These are phyloP conservation scores for Microctenopoma steveboyesi DNA, from an alignment of 2,797 vertebrate species.

Conservation along the genomic window DNA sequence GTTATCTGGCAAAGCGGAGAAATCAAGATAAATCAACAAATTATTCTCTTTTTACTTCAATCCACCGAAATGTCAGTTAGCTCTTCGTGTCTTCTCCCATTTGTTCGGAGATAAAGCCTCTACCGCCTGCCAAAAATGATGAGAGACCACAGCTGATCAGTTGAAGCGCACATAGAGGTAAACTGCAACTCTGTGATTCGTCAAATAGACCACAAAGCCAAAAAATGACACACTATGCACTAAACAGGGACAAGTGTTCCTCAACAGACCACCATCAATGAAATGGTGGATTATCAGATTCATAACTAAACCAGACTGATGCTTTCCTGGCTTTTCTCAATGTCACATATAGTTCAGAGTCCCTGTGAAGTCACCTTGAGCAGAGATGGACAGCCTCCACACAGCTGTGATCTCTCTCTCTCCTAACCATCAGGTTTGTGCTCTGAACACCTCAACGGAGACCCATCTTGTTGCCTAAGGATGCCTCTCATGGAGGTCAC, in stretches of 20 bases:
- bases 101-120: slow-evolving; percentile 18
- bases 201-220: slow-evolving; percentile 27
- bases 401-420: slow-evolving; percentile 43
- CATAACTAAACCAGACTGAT: slow-evolving; percentile 22
- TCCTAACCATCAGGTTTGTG: slow-evolving; percentile 50
- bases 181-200: slow-evolving; percentile 26
- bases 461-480: slow-evolving; percentile 30
- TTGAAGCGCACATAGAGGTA: slow-evolving; percentile 36
- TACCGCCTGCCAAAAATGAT: slow-evolving; percentile 37
- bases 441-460: slow-evolving; percentile 46
- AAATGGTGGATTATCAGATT: slow-evolving; percentile 37
- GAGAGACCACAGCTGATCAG: slow-evolving; percentile 26
- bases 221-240: slow-evolving; percentile 13
- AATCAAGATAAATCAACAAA: slow-evolving; percentile 30
- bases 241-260: slow-evolving; percentile 5
- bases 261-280: slow-evolving; percentile 22
- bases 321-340: slow-evolving; percentile 18
- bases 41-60: slow-evolving; percentile 47
- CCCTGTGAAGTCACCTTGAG: slow-evolving; percentile 71
- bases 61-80: slow-evolving; percentile 30
- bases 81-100: slow-evolving; percentile 23
- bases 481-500: slow-evolving; percentile 41
- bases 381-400: slow-evolving; percentile 34
- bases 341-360: slow-evolving; percentile 40
- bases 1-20: not conserved